These are phyloP conservation scores for Choristoneura rosaceana DNA, from an alignment of 2,888 invertebrate species.

Conservation along the genomic window DNA sequence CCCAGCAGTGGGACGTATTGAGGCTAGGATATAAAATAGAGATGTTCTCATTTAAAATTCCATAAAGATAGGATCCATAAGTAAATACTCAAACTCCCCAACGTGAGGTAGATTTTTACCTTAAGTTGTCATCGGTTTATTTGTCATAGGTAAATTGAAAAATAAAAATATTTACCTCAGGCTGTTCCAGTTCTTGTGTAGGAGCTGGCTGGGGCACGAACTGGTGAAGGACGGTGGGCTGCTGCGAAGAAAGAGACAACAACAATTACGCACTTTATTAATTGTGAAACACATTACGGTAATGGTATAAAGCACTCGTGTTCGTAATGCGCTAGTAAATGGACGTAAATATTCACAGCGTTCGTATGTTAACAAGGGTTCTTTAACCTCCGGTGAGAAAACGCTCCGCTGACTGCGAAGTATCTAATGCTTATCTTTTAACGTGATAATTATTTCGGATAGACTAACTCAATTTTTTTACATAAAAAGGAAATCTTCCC, in stretches of 20 bases:
- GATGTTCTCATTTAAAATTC: neutral
- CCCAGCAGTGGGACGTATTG: too few species aligned
- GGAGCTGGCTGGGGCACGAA: slow-evolving; percentile 79
- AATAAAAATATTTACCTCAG: slow-evolving; percentile 65
- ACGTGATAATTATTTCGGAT: slow-evolving; percentile 18
- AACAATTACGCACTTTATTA: slow-evolving; percentile 34
- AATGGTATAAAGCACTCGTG: slow-evolving; percentile 34
- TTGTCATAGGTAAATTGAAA: neutral
- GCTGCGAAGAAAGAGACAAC: slow-evolving; percentile 60
- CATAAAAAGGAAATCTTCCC: slow-evolving; percentile 5
- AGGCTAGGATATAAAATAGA: too few species aligned
- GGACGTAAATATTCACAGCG: slow-evolving; percentile 52
- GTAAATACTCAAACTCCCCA: too few species aligned
- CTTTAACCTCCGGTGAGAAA: slow-evolving; percentile 59
- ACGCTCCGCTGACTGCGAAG: slow-evolving; percentile 54
- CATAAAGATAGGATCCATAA: neutral
- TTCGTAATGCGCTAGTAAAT: slow-evolving; percentile 38
- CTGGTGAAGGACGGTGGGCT: slow-evolving; percentile 73
- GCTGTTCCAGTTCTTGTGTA: slow-evolving; percentile 79
- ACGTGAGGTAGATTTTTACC: too few species aligned
- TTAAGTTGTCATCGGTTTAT: neutral
- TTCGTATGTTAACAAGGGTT: slow-evolving; percentile 57
- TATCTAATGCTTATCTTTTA: slow-evolving; percentile 41
- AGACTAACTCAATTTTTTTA: slow-evolving; percentile 18
- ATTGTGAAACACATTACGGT: slow-evolving; percentile 30